Base-by-base conservation (phyloP, 2,888 invertebrate species). In the Trissolcus brochymenae region DNA sequence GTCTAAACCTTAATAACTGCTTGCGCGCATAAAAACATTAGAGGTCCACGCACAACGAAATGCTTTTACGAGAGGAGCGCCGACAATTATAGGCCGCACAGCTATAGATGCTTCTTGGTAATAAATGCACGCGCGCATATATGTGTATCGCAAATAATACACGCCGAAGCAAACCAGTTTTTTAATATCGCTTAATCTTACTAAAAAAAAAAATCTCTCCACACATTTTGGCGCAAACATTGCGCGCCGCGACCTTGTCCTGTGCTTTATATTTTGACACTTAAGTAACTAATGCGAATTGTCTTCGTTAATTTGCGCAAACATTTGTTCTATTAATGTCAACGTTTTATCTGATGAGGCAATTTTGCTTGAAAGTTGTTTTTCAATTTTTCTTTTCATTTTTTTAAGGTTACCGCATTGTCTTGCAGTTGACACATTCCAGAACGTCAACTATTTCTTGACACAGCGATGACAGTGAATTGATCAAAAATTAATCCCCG, bases 171-270 rank as follows among this genome's bases (percentile, higher is more conserved):
- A 64, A 65, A 73, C 73, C 66, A 60, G 60, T 73, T 73, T 66
- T 73, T 71, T 66, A 65, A 60, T 65, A 65, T 73, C 73, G 46
- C 51, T 66, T 59, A 65, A 66, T 71, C 64, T 50, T 51, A 49
- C 56, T 59, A 72, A 65, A 72, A 72, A 40, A 40, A 35, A 55
- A 54, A 54, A n/a, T 43, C 54, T 19, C 25, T 14, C 41, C 9
- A 50, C 50, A 50, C 50, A 50, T 60, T 60, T 60, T 25, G 60
- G 50, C 60, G 11, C 9, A 60, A 60, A 60, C 14, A 19, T 19
- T 19, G 19, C 19, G 19, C 19, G n/a, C n/a, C n/a, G n/a, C 19
- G 19, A 19, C 2, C 2, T 19, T 19, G 19, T 19, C 1, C 19
- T 19, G 1, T 19, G 19, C 19, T 19, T 19, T 2, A 19, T 19